Percentiles rank a stretch among this genome's conserved stretches.
Conservation (phyloP, 2,888 invertebrate genomes). For the Lottia gigantea region DNA sequence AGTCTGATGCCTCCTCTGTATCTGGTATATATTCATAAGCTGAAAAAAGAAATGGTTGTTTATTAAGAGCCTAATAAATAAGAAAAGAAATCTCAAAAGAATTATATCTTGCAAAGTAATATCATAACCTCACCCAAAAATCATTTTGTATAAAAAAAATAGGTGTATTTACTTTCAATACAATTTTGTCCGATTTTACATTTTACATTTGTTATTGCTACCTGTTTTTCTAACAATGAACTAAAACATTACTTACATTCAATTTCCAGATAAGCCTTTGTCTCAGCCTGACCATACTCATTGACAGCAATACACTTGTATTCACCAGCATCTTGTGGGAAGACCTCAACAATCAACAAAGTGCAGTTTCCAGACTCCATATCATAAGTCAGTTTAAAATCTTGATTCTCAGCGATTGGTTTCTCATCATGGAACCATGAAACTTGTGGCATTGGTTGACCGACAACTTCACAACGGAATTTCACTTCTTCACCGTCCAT, state of each 20-base stretch:
- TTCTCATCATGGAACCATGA: slow-evolving; percentile 91
- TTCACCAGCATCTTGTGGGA: slow-evolving; percentile 95
- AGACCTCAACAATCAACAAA: slow-evolving; percentile 93
- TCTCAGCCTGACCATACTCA: slow-evolving; percentile 93
- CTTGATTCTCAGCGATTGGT: slow-evolving; percentile 60
- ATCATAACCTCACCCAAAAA: no score
- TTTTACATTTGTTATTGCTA: no score
- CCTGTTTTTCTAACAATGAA: no score
- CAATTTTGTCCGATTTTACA: no score
- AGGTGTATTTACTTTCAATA: no score
- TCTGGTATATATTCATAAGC: slow-evolving; percentile 93
- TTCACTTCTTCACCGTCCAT: slow-evolving; percentile 93
- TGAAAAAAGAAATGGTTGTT: slow-evolving; percentile 64
- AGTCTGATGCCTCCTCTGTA: slow-evolving; percentile 79
- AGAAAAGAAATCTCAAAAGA: no score
- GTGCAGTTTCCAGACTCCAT: slow-evolving; percentile 72
- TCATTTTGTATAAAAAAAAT: no score
- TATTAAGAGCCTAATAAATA: no score
- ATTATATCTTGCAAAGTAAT: no score
- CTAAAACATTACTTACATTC: slow-evolving; percentile 53
- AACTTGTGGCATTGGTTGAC: slow-evolving; percentile 70
- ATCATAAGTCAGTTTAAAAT: slow-evolving; percentile 60
- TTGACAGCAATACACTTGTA: slow-evolving; percentile 96
- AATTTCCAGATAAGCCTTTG: slow-evolving; percentile 69
- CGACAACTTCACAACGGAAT: slow-evolving; percentile 68